Percentiles rank a stretch among this genome's conserved stretches.
Conservation (phyloP, 2,113 vertebrate genomes). For the Myotis lucifugus region DNA sequence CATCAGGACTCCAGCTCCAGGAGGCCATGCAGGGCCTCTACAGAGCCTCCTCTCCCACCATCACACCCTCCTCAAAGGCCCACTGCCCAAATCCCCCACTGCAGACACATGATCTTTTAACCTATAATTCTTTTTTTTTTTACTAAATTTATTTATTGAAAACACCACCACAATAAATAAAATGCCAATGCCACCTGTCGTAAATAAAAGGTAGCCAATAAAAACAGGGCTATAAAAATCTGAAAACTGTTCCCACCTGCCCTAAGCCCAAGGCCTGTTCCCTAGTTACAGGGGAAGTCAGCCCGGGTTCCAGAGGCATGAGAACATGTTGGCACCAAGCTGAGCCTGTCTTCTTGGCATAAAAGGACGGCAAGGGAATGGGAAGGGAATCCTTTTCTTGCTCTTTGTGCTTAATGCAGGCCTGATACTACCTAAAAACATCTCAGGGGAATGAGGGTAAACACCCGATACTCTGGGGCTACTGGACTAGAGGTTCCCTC, state of each 20-base stretch:
- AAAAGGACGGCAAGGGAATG: background rate
- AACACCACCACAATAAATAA: conserved; percentile 58
- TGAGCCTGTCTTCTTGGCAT: conserved; percentile 35
- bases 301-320: background rate
- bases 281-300: background rate
- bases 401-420: background rate
- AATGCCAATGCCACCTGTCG: conserved; percentile 18
- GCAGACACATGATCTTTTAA: background rate
- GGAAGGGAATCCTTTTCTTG: background rate
- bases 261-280: background rate
- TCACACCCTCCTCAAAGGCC: background rate
- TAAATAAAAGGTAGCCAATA: conserved; percentile 53
- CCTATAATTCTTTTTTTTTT: too few species aligned
- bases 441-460: background rate
- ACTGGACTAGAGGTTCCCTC: background rate
- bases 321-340: background rate
- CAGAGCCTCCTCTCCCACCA: background rate
- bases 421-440: background rate
- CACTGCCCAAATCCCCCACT: background rate
- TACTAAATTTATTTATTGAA: conserved; percentile 72
- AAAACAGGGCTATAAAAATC: conserved; percentile 67
- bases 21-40: background rate
- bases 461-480: background rate
- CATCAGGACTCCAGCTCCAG: background rate
- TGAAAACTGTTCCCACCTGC: background rate